These are phyloP conservation scores for Sporophila hypoxantha DNA, from an alignment of 2,113 vertebrate genomes.

Conservation along the genomic window DNA sequence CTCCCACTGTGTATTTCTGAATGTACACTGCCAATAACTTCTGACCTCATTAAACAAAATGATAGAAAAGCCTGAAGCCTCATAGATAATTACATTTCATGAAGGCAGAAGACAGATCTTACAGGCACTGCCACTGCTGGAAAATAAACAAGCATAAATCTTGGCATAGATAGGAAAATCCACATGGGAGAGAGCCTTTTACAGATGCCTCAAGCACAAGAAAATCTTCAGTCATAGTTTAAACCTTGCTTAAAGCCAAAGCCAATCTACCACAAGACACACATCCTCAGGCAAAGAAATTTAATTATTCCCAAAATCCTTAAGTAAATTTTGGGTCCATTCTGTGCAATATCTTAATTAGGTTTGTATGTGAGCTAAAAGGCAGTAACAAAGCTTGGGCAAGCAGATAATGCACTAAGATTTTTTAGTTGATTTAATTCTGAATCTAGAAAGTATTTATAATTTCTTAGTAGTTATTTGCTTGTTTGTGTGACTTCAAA, in stretches of 20 bases:
- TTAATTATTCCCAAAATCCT: background rate
- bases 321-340: background rate
- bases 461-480: background rate
- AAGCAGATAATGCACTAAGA: background rate
- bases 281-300: background rate
- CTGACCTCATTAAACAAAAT: constrained; percentile 15
- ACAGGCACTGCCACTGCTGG: background rate
- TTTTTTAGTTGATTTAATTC: background rate
- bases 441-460: background rate
- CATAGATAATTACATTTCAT: constrained; percentile 17
- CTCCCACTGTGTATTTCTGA: background rate
- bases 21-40: background rate
- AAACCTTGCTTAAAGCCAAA: constrained; percentile 13
- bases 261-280: background rate
- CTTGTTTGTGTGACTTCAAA: background rate
- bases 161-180: background rate
- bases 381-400: background rate
- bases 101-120: background rate
- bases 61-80: background rate
- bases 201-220: background rate
- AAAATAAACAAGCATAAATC: constrained; percentile 14
- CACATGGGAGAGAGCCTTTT: background rate
- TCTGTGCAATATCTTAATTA: background rate
- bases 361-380: background rate
- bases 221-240: background rate